Evolutionary conservation across 2,888 invertebrate genomes (phyloP).

Genomic region (Cerceris ruficornis): DNA sequence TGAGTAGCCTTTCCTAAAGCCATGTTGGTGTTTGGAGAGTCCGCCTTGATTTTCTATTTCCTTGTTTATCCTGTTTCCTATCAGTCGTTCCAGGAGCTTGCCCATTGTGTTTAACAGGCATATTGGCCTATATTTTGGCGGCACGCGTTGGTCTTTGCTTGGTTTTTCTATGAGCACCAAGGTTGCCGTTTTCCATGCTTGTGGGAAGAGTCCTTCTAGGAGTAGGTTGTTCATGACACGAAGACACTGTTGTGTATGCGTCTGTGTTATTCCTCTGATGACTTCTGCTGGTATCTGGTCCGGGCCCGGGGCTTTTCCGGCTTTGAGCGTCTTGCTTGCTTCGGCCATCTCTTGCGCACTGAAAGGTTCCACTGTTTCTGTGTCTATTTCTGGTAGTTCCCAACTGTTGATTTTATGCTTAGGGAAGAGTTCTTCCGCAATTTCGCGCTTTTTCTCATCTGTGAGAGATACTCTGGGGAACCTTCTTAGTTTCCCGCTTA

Average conservation of each 20-base stretch:
- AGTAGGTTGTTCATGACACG: neutral
- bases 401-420: neutral
- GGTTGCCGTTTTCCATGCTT: neutral
- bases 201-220: neutral
- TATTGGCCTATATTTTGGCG: neutral
- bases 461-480: neutral
- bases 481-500: constrained; percentile 1
- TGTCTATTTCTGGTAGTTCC: neutral
- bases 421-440: neutral
- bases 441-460: neutral
- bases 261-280: neutral
- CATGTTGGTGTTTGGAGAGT: neutral
- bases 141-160: neutral
- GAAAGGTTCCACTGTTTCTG: neutral
- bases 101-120: constrained; percentile 7
- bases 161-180: neutral
- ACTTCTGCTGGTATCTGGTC: constrained; percentile 1
- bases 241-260: neutral
- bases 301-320: neutral
- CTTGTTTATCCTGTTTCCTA: neutral
- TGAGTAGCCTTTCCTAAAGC: neutral
- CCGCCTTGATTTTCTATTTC: neutral
- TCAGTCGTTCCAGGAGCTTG: neutral
- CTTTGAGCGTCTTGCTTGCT: neutral
- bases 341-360: neutral